phyloP scores from a whole-genome alignment of 2,113 vertebrate genomes.

The Terrapene triunguis region DNA sequence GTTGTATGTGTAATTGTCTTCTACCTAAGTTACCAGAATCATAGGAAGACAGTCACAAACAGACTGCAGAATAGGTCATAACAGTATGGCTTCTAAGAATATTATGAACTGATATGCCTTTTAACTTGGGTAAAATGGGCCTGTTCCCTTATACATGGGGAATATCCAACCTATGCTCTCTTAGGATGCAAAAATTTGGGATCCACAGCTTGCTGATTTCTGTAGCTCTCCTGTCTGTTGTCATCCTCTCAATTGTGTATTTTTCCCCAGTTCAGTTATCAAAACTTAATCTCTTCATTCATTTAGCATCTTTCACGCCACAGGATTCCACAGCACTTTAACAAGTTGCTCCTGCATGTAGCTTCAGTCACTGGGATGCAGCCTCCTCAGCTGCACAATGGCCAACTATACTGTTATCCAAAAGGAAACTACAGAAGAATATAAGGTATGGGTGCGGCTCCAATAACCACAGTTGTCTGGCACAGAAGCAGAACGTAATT shows the following conservation, averaged over 20 bases:
- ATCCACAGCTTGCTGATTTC: not conserved
- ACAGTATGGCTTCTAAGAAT: not conserved
- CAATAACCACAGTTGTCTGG: not conserved
- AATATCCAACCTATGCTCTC: not conserved
- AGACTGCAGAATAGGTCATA: not conserved
- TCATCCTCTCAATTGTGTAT: not conserved
- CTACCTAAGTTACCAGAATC: constrained; percentile 75
- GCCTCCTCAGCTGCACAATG: not conserved
- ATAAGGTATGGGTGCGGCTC: not conserved
- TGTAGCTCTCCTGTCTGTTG: not conserved
- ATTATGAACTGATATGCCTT: not conserved
- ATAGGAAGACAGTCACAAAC: not conserved
- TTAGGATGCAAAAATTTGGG: not conserved
- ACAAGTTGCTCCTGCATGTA: not conserved
- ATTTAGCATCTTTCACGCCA: not conserved
- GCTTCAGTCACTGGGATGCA: not conserved
- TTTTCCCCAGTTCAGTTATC: not conserved
- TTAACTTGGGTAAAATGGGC: not conserved
- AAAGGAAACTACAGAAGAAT: not conserved
- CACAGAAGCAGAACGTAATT: not conserved
- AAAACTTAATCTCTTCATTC: not conserved
- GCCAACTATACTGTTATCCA: not conserved
- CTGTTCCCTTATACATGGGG: not conserved
- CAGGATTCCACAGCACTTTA: not conserved
- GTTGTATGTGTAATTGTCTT: constrained; percentile 92